A percentile compares a stretch with the other conserved stretches of the same genome.
These are phyloP conservation scores for Tricholaema leucomelas DNA, from an alignment of 2,113 vertebrate species.

Conservation along the genomic window DNA sequence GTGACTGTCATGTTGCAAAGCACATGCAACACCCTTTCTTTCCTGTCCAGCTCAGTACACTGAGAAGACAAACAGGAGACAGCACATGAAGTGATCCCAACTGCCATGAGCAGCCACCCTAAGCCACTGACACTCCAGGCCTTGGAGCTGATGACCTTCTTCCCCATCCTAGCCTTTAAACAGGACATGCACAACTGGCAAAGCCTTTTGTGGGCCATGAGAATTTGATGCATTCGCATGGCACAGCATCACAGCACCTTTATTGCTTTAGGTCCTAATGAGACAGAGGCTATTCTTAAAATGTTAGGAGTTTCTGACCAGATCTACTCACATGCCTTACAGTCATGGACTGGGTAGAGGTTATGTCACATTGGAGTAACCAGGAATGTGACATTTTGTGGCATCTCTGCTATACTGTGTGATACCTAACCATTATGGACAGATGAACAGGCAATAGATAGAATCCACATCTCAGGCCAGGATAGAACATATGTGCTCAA, in stretches of 20 bases:
- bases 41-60: neutral
- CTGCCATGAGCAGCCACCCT: neutral
- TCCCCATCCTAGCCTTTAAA: neutral
- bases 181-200: neutral
- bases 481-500: neutral
- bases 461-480: neutral
- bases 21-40: neutral
- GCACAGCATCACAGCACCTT: neutral
- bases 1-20: neutral
- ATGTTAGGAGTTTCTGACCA: neutral
- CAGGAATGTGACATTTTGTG: neutral
- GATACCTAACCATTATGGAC: neutral
- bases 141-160: neutral
- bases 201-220: neutral
- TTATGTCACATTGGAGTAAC: neutral
- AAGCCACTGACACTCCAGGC: neutral
- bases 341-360: neutral
- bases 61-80: neutral
- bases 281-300: neutral
- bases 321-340: neutral
- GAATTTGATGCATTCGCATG: neutral
- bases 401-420: neutral
- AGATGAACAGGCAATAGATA: neutral
- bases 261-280: neutral
- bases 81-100: neutral